Conservation (phyloP, 1,140 invertebrate genomes). For the Saccostrea cuccullata region DNA sequence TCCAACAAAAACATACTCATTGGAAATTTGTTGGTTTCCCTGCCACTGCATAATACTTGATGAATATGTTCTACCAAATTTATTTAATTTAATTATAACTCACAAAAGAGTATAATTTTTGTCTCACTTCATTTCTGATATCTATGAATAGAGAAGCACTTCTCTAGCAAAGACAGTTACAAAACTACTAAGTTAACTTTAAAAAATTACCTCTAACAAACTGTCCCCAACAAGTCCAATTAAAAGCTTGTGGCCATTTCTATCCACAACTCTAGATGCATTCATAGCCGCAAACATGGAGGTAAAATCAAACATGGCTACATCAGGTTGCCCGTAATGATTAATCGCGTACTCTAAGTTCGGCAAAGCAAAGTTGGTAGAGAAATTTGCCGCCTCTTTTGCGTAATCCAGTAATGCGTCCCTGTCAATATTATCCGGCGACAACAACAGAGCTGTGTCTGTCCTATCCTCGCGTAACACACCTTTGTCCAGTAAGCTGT, state of each 20-base stretch:
- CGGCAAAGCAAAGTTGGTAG: constrained; percentile 94
- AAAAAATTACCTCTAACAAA: constrained; percentile 87
- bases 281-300: constrained; percentile 99
- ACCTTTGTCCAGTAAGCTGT: constrained; percentile 92
- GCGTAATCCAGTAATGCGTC: constrained; percentile 90
- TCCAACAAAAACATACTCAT: too few species aligned
- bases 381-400: constrained; percentile 96
- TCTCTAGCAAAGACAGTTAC: too few species aligned
- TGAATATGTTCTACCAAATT: too few species aligned
- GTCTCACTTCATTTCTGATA: too few species aligned
- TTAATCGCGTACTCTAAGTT: constrained; percentile 97
- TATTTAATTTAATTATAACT: too few species aligned
- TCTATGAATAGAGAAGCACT: too few species aligned
- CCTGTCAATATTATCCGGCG: constrained; percentile 93
- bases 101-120: too few species aligned
- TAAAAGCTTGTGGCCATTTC: constrained; percentile 88
- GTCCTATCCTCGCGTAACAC: constrained; percentile 93
- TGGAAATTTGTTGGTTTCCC: too few species aligned
- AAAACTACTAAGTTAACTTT: too few species aligned
- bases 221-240: constrained; percentile 96
- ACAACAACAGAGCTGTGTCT: constrained; percentile 92
- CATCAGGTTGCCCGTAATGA: constrained; percentile 97
- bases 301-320: constrained; percentile 99
- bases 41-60: too few species aligned
- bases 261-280: constrained; percentile 88